These are phyloP conservation scores for Merops nubicus DNA, from an alignment of 2,113 vertebrate species.

Conservation along the genomic window DNA sequence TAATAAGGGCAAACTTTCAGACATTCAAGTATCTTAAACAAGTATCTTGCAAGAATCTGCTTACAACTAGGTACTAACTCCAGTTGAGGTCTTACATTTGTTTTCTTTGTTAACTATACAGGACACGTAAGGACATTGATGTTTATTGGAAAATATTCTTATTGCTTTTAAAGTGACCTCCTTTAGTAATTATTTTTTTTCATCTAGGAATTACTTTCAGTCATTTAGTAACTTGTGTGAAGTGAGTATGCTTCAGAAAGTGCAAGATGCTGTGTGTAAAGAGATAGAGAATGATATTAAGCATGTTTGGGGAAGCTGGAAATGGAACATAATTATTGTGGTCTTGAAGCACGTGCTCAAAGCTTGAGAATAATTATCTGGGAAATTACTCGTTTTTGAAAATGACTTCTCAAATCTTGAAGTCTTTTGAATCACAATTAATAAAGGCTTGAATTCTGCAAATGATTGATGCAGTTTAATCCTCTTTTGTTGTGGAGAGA, in stretches of 20 bases:
- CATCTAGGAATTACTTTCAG: neutral
- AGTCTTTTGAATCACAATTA: neutral
- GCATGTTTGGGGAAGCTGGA: neutral
- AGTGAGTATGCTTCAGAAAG: neutral
- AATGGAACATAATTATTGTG: neutral
- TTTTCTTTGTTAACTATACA: neutral
- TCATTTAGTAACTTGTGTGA: neutral
- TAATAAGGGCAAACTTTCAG: neutral
- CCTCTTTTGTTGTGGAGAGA: neutral
- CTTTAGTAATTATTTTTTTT: neutral
- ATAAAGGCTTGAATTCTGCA: neutral
- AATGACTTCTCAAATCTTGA: neutral
- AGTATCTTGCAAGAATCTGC: neutral
- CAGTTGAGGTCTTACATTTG: neutral
- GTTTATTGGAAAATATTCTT: neutral
- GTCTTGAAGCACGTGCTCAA: neutral
- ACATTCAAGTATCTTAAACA: neutral
- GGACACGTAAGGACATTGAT: neutral
- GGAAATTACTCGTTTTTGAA: neutral
- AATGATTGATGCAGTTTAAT: neutral
- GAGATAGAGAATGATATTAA: neutral
- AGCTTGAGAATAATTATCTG: neutral
- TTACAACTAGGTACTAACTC: neutral
- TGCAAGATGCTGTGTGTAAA: neutral
- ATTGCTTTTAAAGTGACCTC: neutral